A percentile compares a stretch with the other conserved stretches of the same genome.
phyloP scores from a whole-genome alignment of 2,113 vertebrate genomes.

The Rhipidura dahli region DNA sequence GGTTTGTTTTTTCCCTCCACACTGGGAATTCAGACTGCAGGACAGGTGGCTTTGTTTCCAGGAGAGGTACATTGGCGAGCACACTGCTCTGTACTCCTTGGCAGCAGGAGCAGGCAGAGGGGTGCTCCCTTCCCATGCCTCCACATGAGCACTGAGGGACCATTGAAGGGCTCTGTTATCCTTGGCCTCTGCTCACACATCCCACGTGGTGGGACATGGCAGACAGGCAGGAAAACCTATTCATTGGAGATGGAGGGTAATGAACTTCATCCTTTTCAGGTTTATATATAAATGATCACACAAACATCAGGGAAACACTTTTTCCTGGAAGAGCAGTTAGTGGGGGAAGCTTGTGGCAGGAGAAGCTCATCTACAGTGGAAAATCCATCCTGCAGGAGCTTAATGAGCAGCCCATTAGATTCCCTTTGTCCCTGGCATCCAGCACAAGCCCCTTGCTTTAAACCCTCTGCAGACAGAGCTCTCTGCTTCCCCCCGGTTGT shows the following conservation, averaged over 20 bases:
- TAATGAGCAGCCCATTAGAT: neutral
- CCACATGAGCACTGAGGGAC: neutral
- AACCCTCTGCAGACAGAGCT: neutral
- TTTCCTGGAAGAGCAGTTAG: neutral
- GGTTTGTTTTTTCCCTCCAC: neutral
- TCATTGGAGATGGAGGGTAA: neutral
- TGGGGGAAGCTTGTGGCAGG: neutral
- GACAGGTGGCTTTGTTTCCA: neutral
- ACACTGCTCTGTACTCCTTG: neutral
- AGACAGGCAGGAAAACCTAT: slow-evolving; percentile 27
- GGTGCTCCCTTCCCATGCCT: neutral
- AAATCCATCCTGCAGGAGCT: neutral
- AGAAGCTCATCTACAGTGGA: neutral
- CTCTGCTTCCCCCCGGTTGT: neutral
- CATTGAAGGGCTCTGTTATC: slow-evolving; percentile 50
- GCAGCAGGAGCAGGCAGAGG: neutral
- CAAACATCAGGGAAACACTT: neutral
- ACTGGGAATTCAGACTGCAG: neutral
- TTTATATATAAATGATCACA: neutral
- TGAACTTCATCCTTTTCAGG: neutral
- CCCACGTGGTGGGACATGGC: neutral
- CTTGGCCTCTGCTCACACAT: slow-evolving; percentile 43
- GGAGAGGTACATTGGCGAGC: neutral
- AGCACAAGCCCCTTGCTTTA: neutral
- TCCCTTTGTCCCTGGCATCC: neutral